Evolutionary conservation across 37 sponge, comb jelly and placozoan genomes (phyloP), one percentile per base, ranked within the genome.

Genomic region (Dysidea cf. avara): DNA sequence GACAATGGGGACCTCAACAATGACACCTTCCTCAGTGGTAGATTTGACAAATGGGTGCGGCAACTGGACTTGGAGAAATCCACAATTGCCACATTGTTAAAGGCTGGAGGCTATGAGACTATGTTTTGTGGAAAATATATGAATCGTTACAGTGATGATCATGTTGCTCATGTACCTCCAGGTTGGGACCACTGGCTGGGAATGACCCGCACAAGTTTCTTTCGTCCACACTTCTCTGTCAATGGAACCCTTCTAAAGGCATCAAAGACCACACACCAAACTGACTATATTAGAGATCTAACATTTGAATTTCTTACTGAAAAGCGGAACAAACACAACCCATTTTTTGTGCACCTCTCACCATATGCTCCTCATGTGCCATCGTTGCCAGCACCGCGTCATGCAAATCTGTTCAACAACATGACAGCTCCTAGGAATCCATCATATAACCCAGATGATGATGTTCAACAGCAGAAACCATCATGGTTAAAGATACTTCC

Each of bases 361-460:
- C 88, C 88, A 2, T 87, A 81, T 87, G 88, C 88, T 17, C 88
- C 88, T 25, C 88, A 87, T 34, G 82, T 78, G 3, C 88, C 88
- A 9, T 76, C 88, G 6, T 28, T 28, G 2, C 88, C 88, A 49
- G 88, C 88, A 46, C 50, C 43, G 20, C 49, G 88, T 9, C 88
- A 87, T 49, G 83, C 51, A 14, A 40, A 81, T 22, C 14, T 87
- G 55, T 87, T 87, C 53, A 63, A 51, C 26, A 39, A 87, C 50
- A 26, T 61, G 11, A 56, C 75, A 37, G 88, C 88, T 25, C 88
- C 88, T 13, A 77, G 88, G 9, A 65, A 64, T 30, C 56, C 59
- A 35, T 87, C 88, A 13, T 87, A 55, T 35, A 87, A 87, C 36
- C 88, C 88, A 40, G 38, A 24, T 47, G 78, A 82, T 53, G 18